Conservation (phyloP, 92 coral and sea anemone species). For the Desmophyllum pertusum region DNA sequence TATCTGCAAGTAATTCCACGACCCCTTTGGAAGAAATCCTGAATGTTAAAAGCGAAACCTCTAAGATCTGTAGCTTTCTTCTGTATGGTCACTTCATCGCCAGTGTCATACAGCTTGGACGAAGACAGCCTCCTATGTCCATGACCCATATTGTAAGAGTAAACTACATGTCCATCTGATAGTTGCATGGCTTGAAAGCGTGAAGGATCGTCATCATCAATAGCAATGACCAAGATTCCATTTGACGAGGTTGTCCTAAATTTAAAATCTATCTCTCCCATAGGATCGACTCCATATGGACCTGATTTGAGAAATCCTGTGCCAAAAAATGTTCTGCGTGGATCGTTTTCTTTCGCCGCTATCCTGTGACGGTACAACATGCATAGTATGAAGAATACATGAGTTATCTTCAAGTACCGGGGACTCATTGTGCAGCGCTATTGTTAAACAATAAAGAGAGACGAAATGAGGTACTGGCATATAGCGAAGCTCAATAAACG, state of each 20-base stretch:
- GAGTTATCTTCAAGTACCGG: background rate
- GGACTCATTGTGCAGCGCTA: background rate
- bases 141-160: constrained; percentile 49
- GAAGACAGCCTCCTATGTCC: constrained; percentile 43
- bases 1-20: constrained; percentile 31
- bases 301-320: constrained; percentile 57
- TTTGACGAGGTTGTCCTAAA: constrained; percentile 55
- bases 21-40: background rate
- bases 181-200: constrained; percentile 55
- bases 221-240: constrained; percentile 58
- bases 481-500: too few species aligned
- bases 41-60: background rate
- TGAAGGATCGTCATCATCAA: constrained; percentile 19
- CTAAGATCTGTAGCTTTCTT: background rate
- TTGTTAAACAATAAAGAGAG: background rate
- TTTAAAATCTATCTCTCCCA: constrained; percentile 26
- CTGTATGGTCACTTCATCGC: constrained; percentile 27
- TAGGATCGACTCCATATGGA: background rate
- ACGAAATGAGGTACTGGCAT: background rate
- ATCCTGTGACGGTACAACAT: constrained; percentile 24
- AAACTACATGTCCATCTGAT: constrained; percentile 33
- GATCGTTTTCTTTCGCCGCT: background rate
- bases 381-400: constrained; percentile 13
- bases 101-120: constrained; percentile 29
- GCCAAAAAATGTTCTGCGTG: constrained; percentile 30